Conservation (phyloP, 2,113 vertebrate species). For the Oenanthe oenanthe region DNA sequence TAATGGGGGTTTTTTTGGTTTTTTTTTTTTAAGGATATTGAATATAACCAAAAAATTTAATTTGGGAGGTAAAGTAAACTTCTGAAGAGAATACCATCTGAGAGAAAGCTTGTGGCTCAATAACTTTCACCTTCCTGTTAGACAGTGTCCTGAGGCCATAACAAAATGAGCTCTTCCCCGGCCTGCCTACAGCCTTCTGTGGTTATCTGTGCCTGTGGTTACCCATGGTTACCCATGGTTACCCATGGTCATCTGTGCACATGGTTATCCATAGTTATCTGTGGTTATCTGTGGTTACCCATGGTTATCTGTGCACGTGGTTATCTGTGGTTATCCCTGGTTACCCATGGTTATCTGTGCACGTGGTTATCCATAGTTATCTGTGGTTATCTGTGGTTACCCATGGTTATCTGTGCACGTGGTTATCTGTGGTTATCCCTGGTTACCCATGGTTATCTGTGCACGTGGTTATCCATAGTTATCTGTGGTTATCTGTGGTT, state of each 20-base stretch:
- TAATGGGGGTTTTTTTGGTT: background rate
- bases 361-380: background rate
- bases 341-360: too few species aligned
- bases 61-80: conserved; percentile 71
- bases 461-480: background rate
- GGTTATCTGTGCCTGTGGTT: background rate
- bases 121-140: conserved; percentile 44
- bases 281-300: background rate
- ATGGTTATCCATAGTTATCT: background rate
- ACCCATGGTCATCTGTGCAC: background rate
- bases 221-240: background rate
- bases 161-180: conserved; percentile 13
- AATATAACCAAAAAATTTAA: conserved; percentile 73
- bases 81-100: conserved; percentile 74
- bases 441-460: too few species aligned
- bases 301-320: too few species aligned
- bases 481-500: background rate
- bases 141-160: conserved; percentile 38
- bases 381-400: background rate
- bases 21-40: conserved; percentile 58
- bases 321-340: too few species aligned
- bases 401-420: background rate
- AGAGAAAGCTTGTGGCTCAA: conserved; percentile 47
- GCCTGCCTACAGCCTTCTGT: background rate
- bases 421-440: background rate